Base-by-base conservation (phyloP, 2,888 invertebrate genomes). In the Troides oblongomaculatus region DNA sequence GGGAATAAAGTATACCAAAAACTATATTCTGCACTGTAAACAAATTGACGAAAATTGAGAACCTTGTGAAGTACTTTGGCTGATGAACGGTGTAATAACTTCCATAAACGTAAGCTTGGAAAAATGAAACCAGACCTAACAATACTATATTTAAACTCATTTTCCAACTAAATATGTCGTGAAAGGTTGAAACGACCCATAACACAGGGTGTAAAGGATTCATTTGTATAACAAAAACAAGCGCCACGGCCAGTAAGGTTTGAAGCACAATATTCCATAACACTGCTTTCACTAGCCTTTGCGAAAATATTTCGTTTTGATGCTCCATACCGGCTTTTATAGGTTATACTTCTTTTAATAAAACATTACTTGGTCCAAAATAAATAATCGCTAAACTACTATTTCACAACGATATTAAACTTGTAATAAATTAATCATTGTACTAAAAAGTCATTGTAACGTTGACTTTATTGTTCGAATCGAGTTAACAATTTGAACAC, bases 31-130 rank as follows among this genome's bases (percentile, higher is more conserved):
- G 95, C 0, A 94, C 72, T 0, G 95, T 93, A 75, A 95, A 94
- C 75, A 95, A 89, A 56, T 93, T 93, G 50, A 94, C 79, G 65
- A 96, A 89, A 87, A 94, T 95, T 4, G 93, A 93, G 77, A 96
- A 96, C 77, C 96, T 93, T 18, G 95, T 96, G 57, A 94, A 93
- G 72, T 94, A 93, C 77, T 95, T 96, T 0, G 93, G 91, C 56
- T 93, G 87, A 64, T 94, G 93, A 25, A 93, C 88, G 36, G 96
- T 91, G 76, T 96, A 95, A 74, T 94, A 95, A 79, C 95, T 95
- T 62, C 95, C 95, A 78, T 95, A 94, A 53, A 95, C 92, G 58
- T 96, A 89, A n/a, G 96, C 95, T 86, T 96, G 96, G 8, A 95
- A 91, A 72, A 95, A 94, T 14, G 96, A 94, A 1, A 95, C 93